Evolutionary conservation across 2,113 vertebrate genomes (phyloP).

Genomic region (Bos javanicus): DNA sequence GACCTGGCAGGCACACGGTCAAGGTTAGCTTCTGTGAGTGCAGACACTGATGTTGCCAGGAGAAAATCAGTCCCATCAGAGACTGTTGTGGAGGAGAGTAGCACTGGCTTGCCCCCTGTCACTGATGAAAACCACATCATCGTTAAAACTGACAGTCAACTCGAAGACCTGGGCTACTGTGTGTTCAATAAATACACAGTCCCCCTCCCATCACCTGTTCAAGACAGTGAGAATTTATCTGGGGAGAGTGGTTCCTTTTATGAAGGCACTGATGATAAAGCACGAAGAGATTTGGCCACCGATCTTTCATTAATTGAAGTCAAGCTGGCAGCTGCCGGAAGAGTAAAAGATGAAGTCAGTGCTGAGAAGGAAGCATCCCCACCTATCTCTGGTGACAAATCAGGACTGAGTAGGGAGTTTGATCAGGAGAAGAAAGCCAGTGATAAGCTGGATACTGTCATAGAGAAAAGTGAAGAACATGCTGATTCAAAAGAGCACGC

Average conservation of each 20-base stretch:
- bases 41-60: slow-evolving; percentile 86
- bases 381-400: slow-evolving; percentile 50
- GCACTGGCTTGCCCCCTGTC: slow-evolving; percentile 81
- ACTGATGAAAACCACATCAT: slow-evolving; percentile 86
- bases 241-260: slow-evolving; percentile 84
- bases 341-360: slow-evolving; percentile 78
- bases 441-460: slow-evolving; percentile 81
- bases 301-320: slow-evolving; percentile 86
- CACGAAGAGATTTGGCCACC: slow-evolving; percentile 76
- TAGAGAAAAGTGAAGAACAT: slow-evolving; percentile 83
- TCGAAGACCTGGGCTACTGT: slow-evolving; percentile 97
- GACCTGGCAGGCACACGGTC: slow-evolving; percentile 93
- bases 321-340: slow-evolving; percentile 85
- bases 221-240: slow-evolving; percentile 83
- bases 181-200: slow-evolving; percentile 99
- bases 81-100: slow-evolving; percentile 80
- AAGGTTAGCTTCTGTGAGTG: slow-evolving; percentile 89
- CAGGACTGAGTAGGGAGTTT: slow-evolving; percentile 68
- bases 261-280: slow-evolving; percentile 82
- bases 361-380: slow-evolving; percentile 71
- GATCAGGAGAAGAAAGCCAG: slow-evolving; percentile 80
- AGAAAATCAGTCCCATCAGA: slow-evolving; percentile 89
- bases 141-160: slow-evolving; percentile 92
- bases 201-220: slow-evolving; percentile 95
- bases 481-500: slow-evolving; percentile 73